A percentile compares a stretch with the other conserved stretches of the same genome.
Conservation (phyloP, 2,797 vertebrate genomes). For the Micromesistius poutassou region DNA sequence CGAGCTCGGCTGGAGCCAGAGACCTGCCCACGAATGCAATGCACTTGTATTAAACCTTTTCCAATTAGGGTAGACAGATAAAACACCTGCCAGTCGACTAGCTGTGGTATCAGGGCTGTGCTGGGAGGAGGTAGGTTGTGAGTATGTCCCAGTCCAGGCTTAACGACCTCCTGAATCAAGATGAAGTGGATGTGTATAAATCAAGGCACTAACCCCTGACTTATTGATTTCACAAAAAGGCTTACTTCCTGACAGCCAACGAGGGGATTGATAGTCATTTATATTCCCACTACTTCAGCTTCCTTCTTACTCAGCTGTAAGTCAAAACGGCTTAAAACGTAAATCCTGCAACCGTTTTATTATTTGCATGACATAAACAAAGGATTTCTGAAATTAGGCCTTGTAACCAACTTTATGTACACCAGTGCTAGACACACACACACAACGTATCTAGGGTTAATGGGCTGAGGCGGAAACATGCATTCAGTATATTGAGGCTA, state of each 20-base stretch:
- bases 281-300: conserved; percentile 37
- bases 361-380: conserved; percentile 12
- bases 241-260: conserved; percentile 38
- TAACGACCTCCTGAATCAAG: conserved; percentile 42
- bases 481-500: conserved; percentile 2
- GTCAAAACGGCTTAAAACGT: conserved; percentile 9
- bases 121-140: not conserved
- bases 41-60: conserved; percentile 12
- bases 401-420: conserved; percentile 4
- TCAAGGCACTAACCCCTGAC: conserved; percentile 45
- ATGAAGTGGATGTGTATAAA: conserved; percentile 23
- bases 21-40: not conserved
- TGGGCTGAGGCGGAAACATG: not conserved
- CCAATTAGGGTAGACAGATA: not conserved
- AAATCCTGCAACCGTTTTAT: conserved; percentile 14
- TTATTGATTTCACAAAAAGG: conserved; percentile 60
- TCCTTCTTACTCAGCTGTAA: conserved; percentile 26
- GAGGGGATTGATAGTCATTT: conserved; percentile 44
- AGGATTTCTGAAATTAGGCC: not conserved
- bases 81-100: not conserved
- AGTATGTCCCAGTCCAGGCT: conserved; percentile 14
- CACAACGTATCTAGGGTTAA: not conserved
- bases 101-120: not conserved
- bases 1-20: not conserved
- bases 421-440: not conserved